Evolutionary conservation across 2,113 vertebrate genomes (phyloP).

Genomic region (Peromyscus polionotus): DNA sequence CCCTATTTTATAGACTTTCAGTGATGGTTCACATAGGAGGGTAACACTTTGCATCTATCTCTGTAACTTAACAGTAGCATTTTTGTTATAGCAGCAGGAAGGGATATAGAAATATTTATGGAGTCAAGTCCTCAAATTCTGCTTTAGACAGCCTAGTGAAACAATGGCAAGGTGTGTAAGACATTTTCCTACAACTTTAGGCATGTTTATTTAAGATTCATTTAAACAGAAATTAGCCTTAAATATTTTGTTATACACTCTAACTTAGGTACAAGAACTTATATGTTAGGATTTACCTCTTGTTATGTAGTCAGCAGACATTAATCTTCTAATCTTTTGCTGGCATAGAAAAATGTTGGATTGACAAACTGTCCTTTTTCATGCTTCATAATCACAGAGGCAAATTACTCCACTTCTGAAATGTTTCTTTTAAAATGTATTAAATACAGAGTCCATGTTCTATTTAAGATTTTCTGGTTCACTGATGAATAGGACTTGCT

Average conservation of each 20-base stretch:
- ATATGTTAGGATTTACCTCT: background rate
- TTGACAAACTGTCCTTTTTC: background rate
- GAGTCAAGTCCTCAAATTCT: background rate
- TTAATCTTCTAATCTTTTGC: background rate
- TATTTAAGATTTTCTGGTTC: constrained; percentile 25
- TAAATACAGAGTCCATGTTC: background rate
- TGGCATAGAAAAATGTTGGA: background rate
- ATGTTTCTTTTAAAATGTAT: background rate
- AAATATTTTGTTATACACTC: background rate
- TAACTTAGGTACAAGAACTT: background rate
- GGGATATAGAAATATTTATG: fast-evolving
- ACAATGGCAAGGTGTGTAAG: background rate
- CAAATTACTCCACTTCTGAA: constrained; percentile 3
- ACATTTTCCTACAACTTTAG: background rate
- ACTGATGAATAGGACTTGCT: background rate
- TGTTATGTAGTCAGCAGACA: background rate
- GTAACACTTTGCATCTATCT: fast-evolving
- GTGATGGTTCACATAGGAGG: background rate
- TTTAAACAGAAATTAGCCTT: background rate
- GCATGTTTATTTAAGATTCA: background rate
- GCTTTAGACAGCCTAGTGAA: background rate
- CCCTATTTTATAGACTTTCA: background rate
- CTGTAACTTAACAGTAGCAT: background rate
- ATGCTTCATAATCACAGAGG: background rate
- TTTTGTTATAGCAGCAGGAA: background rate